Conservation (phyloP, 1,140 invertebrate genomes). For the Ganaspis sp. region DNA sequence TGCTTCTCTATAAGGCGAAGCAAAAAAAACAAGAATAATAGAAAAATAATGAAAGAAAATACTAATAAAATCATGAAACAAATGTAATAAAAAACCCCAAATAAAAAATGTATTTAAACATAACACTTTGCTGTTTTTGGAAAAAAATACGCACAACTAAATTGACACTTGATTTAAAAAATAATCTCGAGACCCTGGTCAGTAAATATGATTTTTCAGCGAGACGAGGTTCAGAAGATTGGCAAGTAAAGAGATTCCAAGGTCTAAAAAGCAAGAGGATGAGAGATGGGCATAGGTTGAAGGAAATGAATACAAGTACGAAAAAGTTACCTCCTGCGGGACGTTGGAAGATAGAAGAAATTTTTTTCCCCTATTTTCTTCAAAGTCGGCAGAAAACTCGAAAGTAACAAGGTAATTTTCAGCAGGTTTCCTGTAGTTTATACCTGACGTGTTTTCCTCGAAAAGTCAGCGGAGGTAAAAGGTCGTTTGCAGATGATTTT, state of each 20-base stretch:
- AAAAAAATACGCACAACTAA: neutral
- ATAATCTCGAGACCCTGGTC: slow-evolving; percentile 2
- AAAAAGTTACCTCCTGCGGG: neutral
- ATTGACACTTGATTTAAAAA: neutral
- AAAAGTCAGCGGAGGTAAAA: neutral
- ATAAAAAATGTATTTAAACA: too few species aligned
- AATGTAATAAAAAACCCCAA: too few species aligned
- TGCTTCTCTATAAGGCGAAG: too few species aligned
- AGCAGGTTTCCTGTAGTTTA: neutral
- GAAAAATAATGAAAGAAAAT: too few species aligned
- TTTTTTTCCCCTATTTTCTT: neutral
- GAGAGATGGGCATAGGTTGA: too few species aligned
- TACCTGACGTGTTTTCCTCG: neutral
- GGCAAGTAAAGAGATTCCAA: neutral
- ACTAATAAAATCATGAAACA: too few species aligned
- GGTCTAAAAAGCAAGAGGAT: neutral
- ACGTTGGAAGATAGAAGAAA: neutral
- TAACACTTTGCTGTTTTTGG: neutral
- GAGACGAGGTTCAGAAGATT: neutral
- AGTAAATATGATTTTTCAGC: neutral
- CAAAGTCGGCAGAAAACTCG: neutral
- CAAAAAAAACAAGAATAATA: too few species aligned
- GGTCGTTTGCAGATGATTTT: neutral
- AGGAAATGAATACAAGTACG: too few species aligned
- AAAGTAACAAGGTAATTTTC: slow-evolving; percentile 3